Evolutionary conservation across 1,140 invertebrate species (phyloP), one percentile per base, ranked within the genome.

Genomic region (Marisa cornuarietis): DNA sequence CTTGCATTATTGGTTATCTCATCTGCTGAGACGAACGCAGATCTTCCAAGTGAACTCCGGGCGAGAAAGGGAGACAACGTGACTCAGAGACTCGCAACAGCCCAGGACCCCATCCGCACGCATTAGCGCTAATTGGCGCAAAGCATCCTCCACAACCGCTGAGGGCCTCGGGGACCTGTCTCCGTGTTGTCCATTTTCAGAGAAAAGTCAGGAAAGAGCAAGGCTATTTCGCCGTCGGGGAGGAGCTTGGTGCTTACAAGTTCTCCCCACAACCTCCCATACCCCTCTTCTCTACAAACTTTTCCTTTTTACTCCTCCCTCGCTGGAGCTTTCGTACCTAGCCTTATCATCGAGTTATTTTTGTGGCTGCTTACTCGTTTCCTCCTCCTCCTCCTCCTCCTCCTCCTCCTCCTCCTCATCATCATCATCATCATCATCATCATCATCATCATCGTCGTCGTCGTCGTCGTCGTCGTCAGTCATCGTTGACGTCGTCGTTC

Each of bases 71-170:
- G 16, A 52, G 42, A 26, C 76, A 68, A 77, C 76, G 76, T 77
- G 76, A 66, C 51, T 54, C 20, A 22, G 26, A 58, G 54, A 58
- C 54, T 58, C 11, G 54, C 54, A 58, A 58, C 54, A 58, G 54
- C 54, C 11, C 24, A 13, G 24, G 63, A 3, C 65, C 76, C 49
- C 51, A 52, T 49, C 63, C 76, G 24, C 63, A 20, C 68, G 65
- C 76, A 77, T 77, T 77, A 77, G 76, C 76, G 76, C 76, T 77
- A 77, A 77, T 77, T 77, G 76, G 76, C 49, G 63, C 14, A 42
- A 20, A 42, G 63, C 76, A 16, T 65, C 75, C 51, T 49, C 54
- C 65, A 42, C 63, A 65, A 58, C 49, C 51, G 62, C 18, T 13
- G 24, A 26, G 63, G 76, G 63, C 76, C 65, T 24, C 3, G 76